A percentile compares a stretch with the other conserved stretches of the same genome.
Evolutionary conservation across 2,888 invertebrate species (phyloP).

Genomic region (Rugalucina vietnamica): DNA sequence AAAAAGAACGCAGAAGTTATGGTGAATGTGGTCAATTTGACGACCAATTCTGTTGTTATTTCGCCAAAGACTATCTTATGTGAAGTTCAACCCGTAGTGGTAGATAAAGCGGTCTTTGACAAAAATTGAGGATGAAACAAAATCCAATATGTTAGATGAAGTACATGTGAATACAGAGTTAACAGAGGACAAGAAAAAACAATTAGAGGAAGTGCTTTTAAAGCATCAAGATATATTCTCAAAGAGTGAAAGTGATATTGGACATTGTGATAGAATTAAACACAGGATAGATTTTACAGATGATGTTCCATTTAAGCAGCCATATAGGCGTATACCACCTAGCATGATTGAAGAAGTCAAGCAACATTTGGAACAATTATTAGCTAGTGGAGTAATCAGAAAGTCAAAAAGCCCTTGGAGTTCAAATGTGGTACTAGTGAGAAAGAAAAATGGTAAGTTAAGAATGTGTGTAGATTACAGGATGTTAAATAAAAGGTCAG

Average conservation of each 20-base stretch:
- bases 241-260: not conserved
- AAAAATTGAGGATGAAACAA: not conserved
- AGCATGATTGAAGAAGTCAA: not conserved
- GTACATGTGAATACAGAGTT: not conserved
- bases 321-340: not conserved
- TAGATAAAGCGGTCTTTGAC: conserved; percentile 26
- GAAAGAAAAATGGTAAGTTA: conserved; percentile 21
- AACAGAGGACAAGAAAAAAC: not conserved
- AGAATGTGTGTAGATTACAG: conserved; percentile 20
- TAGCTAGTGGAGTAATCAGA: not conserved
- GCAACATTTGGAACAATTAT: not conserved
- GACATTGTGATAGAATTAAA: not conserved
- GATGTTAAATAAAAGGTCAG: conserved; percentile 3
- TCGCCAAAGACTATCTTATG: conserved; percentile 22
- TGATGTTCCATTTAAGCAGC: not conserved
- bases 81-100: conserved; percentile 35
- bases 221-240: not conserved
- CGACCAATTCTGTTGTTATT: conserved; percentile 25
- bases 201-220: not conserved
- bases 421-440: conserved; percentile 3
- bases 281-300: not conserved
- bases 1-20: not conserved
- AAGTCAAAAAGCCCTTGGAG: conserved; percentile 6
- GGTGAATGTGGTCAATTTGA: conserved; percentile 18
- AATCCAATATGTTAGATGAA: not conserved